Conservation (phyloP, 2,113 vertebrate species). For the Gadus chalcogrammus region DNA sequence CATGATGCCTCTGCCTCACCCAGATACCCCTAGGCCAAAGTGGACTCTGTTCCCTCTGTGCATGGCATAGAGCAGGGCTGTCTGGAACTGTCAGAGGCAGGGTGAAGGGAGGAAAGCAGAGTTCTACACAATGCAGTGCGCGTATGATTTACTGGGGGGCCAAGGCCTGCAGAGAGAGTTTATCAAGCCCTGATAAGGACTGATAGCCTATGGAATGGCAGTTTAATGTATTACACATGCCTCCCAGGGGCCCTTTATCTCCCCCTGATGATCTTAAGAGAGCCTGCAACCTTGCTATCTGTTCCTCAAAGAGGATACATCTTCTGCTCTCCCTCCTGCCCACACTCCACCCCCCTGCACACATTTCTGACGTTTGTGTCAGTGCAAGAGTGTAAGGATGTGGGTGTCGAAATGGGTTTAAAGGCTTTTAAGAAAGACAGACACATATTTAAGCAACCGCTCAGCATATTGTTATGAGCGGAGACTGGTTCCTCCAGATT, state of each 20-base stretch:
- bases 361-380: constrained; percentile 33
- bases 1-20: background rate
- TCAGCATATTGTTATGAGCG: constrained; percentile 45
- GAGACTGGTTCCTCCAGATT: constrained; percentile 41
- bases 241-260: constrained; percentile 57
- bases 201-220: constrained; percentile 47
- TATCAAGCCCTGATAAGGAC: constrained; percentile 69
- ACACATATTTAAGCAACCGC: constrained; percentile 36
- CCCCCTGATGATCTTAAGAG: constrained; percentile 20
- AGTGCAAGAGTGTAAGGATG: constrained; percentile 25
- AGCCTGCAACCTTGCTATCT: constrained; percentile 35
- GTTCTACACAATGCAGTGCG: constrained; percentile 59
- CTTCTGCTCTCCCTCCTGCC: constrained; percentile 20
- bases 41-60: constrained; percentile 24
- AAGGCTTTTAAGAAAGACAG: constrained; percentile 47
- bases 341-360: background rate
- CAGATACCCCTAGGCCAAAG: constrained; percentile 45
- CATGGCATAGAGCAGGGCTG: constrained; percentile 33
- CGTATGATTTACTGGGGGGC: constrained; percentile 58
- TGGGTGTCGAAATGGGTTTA: constrained; percentile 22
- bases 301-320: constrained; percentile 36
- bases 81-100: constrained; percentile 4
- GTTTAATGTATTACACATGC: constrained; percentile 65
- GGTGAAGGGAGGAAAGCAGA: constrained; percentile 48
- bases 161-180: constrained; percentile 60